These are phyloP conservation scores for Drosophila meridionalis DNA, from an alignment of 2,888 invertebrate genomes.

Conservation along the genomic window DNA sequence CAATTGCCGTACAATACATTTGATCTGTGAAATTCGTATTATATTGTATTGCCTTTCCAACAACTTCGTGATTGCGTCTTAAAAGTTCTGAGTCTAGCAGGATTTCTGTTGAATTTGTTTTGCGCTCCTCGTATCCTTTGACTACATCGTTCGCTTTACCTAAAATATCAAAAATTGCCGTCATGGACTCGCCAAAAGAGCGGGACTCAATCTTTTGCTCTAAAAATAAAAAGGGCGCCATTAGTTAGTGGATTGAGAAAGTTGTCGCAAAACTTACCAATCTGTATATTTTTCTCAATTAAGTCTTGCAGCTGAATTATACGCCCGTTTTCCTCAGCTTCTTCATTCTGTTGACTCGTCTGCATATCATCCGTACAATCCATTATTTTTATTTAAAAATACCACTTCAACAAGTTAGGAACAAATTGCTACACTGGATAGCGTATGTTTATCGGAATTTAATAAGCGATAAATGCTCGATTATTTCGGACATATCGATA, in stretches of 20 bases:
- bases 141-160: constrained; percentile 73
- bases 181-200: constrained; percentile 49
- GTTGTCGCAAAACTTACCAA: constrained; percentile 26
- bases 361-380: constrained; percentile 13
- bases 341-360: constrained; percentile 1
- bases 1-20: constrained; percentile 79
- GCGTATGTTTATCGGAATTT: constrained; percentile 10
- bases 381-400: constrained; percentile 12
- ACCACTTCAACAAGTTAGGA: background rate
- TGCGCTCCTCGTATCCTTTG: constrained; percentile 70
- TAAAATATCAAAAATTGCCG: constrained; percentile 73
- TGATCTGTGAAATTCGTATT: constrained; percentile 79
- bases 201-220: constrained; percentile 57
- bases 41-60: constrained; percentile 78
- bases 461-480: background rate
- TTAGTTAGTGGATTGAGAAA: background rate
- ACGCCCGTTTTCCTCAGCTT: constrained; percentile 27
- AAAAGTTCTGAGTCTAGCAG: constrained; percentile 84
- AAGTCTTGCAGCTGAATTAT: constrained; percentile 40
- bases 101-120: constrained; percentile 83
- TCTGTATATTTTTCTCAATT: constrained; percentile 48
- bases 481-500: background rate
- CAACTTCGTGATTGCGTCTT: constrained; percentile 82
- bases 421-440: constrained; percentile 4
- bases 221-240: constrained; percentile 11